Evolutionary conservation across 2,797 vertebrate genomes (phyloP).

Genomic region (Bovichtus diacanthus): DNA sequence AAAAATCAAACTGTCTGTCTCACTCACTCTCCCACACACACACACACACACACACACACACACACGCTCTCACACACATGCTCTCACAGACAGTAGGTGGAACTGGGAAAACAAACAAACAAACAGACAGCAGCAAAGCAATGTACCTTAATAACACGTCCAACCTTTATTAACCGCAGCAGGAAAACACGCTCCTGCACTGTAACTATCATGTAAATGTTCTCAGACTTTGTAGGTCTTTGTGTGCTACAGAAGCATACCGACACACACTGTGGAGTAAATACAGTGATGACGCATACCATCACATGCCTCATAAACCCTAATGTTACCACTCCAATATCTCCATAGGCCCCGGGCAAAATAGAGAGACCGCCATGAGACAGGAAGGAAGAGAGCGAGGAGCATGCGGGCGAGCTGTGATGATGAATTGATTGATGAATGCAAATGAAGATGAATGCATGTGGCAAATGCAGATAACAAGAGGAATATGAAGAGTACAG

Average conservation of each 20-base stretch:
- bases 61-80: not conserved
- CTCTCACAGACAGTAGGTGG: constrained; percentile 30
- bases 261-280: constrained; percentile 56
- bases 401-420: constrained; percentile 35
- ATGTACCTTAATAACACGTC: constrained; percentile 33
- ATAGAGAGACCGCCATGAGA: constrained; percentile 43
- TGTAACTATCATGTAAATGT: constrained; percentile 44
- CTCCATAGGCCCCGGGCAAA: constrained; percentile 56
- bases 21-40: constrained; percentile 34
- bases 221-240: constrained; percentile 18
- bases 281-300: constrained; percentile 68
- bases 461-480: constrained; percentile 78
- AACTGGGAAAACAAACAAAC: constrained; percentile 53
- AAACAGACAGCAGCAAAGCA: constrained; percentile 52
- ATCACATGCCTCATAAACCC: constrained; percentile 80
- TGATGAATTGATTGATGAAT: constrained; percentile 84
- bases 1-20: constrained; percentile 61
- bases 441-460: constrained; percentile 81
- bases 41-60: constrained; percentile 7
- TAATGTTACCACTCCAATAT: constrained; percentile 70
- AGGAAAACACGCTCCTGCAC: constrained; percentile 31
- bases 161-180: constrained; percentile 51
- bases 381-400: constrained; percentile 46
- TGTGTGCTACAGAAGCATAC: constrained; percentile 34
- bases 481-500: constrained; percentile 70